A percentile compares a stretch with the other conserved stretches of the same genome.
Conservation (phyloP, 2,888 invertebrate species). For the Phortica magna region DNA sequence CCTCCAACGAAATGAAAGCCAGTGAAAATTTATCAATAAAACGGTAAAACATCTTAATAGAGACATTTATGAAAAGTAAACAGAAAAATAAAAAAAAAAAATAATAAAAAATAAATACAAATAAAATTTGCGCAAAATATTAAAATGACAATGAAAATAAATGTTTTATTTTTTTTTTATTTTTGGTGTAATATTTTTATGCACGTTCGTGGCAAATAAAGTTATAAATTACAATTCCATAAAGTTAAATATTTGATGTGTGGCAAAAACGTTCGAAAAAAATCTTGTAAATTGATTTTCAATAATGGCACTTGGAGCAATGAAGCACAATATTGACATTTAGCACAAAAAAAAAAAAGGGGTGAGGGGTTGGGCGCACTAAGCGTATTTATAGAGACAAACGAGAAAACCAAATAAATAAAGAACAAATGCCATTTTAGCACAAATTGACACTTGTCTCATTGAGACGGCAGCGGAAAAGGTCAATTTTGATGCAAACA, state of each 20-base stretch:
- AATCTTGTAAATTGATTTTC: slow-evolving; percentile 26
- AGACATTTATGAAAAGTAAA: not conserved
- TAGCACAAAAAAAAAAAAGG: not conserved
- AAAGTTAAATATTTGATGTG: not conserved
- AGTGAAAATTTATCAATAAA: slow-evolving; percentile 2
- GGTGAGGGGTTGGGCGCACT: not conserved
- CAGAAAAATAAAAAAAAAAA: not conserved
- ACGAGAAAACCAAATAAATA: not conserved
- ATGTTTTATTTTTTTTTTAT: not conserved
- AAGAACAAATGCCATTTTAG: slow-evolving; percentile 18
- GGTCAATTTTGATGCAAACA: slow-evolving; percentile 28
- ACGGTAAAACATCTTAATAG: not conserved
- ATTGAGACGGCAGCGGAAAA: slow-evolving; percentile 17
- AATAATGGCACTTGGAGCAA: not conserved
- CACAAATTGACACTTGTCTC: slow-evolving; percentile 38
- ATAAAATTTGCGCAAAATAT: slow-evolving; percentile 4
- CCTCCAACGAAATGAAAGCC: not conserved
- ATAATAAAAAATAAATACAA: not conserved
- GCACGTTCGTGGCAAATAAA: not conserved
- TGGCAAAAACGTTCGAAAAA: not conserved
- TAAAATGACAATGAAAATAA: not conserved
- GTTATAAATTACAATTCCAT: not conserved
- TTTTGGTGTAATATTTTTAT: slow-evolving; percentile 10
- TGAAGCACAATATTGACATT: not conserved
- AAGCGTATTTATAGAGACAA: not conserved